Base-by-base conservation (phyloP, 2,113 vertebrate species). In the Alligator sinensis region DNA sequence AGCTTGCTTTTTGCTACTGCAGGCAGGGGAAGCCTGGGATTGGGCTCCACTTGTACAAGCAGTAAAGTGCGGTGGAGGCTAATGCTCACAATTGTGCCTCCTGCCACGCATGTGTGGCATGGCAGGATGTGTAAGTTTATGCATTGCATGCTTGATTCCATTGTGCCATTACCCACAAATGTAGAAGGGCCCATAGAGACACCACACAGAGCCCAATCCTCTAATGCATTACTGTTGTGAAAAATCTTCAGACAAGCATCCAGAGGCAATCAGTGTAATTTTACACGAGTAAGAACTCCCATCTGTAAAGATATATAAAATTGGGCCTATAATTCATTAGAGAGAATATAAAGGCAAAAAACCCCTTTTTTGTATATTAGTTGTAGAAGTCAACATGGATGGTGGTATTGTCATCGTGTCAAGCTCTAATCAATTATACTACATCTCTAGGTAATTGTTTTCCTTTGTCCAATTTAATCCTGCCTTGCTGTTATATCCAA, bases 101-200 rank as follows among this genome's bases (percentile, higher is more conserved):
- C 47, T 47, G 47, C 47, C 47, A 47, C 7, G 47, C 47, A 47
- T 47, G 47, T 47, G 38, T 47, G 47, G 47, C 7, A 47, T 47
- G 47, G 47, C 47, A 47, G 8, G 47, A 47, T 47, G 47, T 47
- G 47, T 9, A 47, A 47, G 7, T 47, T 7, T 47, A 47, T 47
- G 47, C 7, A 47, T 8, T 7, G 47, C 47, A 47, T 47, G 9
- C 47, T 47, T 8, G 47, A 47, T 47, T 47, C 8, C 47, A 47
- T 47, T 47, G 47, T 8, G 47, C 8, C 9, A 9, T 47, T 47
- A 47, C 47, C 47, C 47, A 7, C 47, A 47, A 47, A 47, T 47
- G 47, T 47, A 47, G 47, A 9, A 9, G 47, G 47, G 47, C 47
- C 47, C 0, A 0, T 4, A 30, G 38, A 60, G 13, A 57, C 30